phyloP scores from a whole-genome alignment of 2,888 invertebrate genomes.

The Protophormia terraenovae region DNA sequence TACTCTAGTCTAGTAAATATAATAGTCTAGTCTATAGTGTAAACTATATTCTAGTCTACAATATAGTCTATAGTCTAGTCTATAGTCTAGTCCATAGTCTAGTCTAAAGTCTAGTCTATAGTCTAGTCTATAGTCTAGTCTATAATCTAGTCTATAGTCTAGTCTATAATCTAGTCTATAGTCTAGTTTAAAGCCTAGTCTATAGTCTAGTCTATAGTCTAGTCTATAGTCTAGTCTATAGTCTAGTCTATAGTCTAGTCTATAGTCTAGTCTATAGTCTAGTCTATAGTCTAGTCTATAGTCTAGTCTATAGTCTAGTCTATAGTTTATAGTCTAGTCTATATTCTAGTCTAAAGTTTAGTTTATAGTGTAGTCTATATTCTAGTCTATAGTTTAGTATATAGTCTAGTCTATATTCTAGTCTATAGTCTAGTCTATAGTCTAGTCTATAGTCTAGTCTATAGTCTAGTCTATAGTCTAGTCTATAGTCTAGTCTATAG shows the following conservation, averaged over 20 bases:
- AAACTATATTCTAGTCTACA: neutral
- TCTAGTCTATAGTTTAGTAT: too few relatives aligned
- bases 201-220: neutral
- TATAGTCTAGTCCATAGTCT: neutral
- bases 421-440: neutral
- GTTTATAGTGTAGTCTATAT: neutral
- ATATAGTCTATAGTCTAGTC: neutral
- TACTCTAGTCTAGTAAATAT: neutral
- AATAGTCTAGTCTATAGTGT: neutral
- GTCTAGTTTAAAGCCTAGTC: too few relatives aligned
- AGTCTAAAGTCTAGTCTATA: neutral
- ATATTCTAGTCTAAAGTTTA: neutral
- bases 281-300: neutral
- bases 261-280: neutral
- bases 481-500: neutral
- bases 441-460: neutral
- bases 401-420: neutral
- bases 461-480: neutral
- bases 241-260: neutral
- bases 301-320: neutral
- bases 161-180: neutral
- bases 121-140: neutral
- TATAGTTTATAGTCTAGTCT: too few relatives aligned
- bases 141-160: neutral
- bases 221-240: neutral